phyloP scores from a whole-genome alignment of 2,888 invertebrate genomes.

The Mythimna pallens region DNA sequence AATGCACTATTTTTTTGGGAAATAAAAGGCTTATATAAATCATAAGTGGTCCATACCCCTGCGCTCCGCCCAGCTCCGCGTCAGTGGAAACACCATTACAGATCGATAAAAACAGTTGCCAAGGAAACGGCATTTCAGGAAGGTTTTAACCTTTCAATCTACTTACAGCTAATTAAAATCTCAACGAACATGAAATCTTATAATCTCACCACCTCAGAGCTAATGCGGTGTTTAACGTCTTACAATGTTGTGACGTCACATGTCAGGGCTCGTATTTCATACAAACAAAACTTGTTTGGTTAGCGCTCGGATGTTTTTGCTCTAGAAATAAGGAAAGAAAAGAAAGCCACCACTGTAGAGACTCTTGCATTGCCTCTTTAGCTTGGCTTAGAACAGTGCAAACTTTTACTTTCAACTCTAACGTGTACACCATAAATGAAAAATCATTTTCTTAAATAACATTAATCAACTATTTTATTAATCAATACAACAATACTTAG shows the following conservation, averaged over 20 bases:
- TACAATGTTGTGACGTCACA: background rate
- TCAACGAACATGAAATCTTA: slow-evolving; percentile 15
- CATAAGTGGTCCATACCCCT: no score
- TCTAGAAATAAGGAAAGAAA: background rate
- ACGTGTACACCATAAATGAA: no score
- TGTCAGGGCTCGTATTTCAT: background rate
- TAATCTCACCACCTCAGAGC: slow-evolving; percentile 7
- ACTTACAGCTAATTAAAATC: slow-evolving; percentile 24
- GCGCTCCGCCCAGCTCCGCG: no score
- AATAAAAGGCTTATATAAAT: no score
- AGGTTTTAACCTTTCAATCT: slow-evolving; percentile 3
- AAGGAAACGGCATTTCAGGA: slow-evolving; percentile 1
- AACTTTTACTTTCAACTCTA: no score
- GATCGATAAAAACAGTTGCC: background rate
- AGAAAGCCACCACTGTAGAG: no score
- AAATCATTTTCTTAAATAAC: no score
- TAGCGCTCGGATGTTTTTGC: background rate
- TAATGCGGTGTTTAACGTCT: background rate
- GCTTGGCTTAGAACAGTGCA: no score
- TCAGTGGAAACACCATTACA: background rate
- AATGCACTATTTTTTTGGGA: no score
- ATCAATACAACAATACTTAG: no score
- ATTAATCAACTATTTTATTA: no score
- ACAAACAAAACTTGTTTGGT: background rate
- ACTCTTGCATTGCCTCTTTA: no score